phyloP scores from a whole-genome alignment of 2,797 vertebrate species.

The Rhinogobio ventralis region DNA sequence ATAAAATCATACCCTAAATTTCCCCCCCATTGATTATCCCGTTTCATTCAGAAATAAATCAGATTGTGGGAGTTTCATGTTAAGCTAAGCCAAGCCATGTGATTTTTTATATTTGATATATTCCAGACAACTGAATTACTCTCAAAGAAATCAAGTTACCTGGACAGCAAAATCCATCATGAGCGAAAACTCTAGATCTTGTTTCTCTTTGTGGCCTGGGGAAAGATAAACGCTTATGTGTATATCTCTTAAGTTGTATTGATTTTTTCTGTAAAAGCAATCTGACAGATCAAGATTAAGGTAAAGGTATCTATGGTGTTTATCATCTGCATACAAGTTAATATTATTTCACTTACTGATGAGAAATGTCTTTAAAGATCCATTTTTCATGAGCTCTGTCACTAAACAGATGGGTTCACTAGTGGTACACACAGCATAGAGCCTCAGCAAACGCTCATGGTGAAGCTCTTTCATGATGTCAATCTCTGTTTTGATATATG shows the following conservation, averaged over 20 bases:
- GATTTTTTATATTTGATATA: not conserved
- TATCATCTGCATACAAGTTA: not conserved
- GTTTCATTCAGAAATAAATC: not conserved
- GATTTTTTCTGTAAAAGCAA: not conserved
- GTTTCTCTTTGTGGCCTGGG: slow-evolving; percentile 59
- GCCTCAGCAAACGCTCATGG: slow-evolving; percentile 65
- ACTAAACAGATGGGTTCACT: slow-evolving; percentile 65
- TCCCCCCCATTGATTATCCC: not conserved
- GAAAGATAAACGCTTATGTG: not conserved
- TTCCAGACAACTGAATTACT: not conserved
- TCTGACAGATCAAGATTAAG: not conserved
- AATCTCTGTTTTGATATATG: slow-evolving; percentile 60
- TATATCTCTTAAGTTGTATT: not conserved
- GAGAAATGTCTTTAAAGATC: slow-evolving; percentile 66
- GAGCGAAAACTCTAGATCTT: slow-evolving; percentile 61
- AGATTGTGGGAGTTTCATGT: not conserved
- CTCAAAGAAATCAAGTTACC: slow-evolving; percentile 46
- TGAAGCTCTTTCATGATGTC: slow-evolving; percentile 68
- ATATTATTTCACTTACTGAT: slow-evolving; percentile 52
- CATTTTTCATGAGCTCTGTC: slow-evolving; percentile 68
- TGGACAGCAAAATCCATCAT: slow-evolving; percentile 69
- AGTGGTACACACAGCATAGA: slow-evolving; percentile 65
- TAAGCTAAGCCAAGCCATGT: not conserved
- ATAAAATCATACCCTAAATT: not conserved
- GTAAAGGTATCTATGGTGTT: not conserved